A percentile compares a stretch with the other conserved stretches of the same genome.
Evolutionary conservation across 2,113 vertebrate species (phyloP).

Genomic region (Corythoichthys haematopterus): DNA sequence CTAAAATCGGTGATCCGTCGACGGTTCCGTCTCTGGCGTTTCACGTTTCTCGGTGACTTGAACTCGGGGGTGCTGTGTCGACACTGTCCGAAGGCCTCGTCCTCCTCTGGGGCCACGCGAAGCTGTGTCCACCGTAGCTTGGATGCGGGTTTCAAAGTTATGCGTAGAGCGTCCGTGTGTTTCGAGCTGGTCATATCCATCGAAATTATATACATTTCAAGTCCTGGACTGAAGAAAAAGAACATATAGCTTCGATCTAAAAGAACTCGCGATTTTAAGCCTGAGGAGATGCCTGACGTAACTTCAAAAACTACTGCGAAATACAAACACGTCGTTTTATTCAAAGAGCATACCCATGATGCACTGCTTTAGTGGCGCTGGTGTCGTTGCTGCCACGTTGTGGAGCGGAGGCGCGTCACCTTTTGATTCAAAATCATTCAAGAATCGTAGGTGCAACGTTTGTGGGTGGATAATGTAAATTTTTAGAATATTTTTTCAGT

Average conservation of each 20-base stretch:
- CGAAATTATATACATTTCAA: slow-evolving; percentile 41
- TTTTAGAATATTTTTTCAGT: too few species aligned
- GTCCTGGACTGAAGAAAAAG: neutral
- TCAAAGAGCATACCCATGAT: slow-evolving; percentile 25
- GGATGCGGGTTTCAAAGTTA: neutral
- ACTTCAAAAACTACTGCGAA: rapidly evolving
- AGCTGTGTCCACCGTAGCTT: slow-evolving; percentile 13
- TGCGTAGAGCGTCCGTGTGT: neutral
- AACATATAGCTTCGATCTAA: rapidly evolving
- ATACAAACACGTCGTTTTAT: slow-evolving; percentile 5
- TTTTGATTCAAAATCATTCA: neutral
- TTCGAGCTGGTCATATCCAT: slow-evolving; percentile 34
- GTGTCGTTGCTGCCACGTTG: slow-evolving; percentile 19
- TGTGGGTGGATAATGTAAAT: neutral
- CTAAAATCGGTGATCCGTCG: neutral
- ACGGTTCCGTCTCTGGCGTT: slow-evolving; percentile 6
- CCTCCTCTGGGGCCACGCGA: neutral
- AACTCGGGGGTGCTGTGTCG: neutral
- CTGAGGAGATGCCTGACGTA: rapidly evolving
- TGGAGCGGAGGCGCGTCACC: slow-evolving; percentile 14
- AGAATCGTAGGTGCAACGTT: neutral
- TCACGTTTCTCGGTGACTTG: slow-evolving; percentile 1
- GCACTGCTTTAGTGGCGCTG: slow-evolving; percentile 1
- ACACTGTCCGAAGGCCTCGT: neutral
- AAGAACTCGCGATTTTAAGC: rapidly evolving